Base-by-base conservation (phyloP, 2,113 vertebrate species). In the Strix uralensis region DNA sequence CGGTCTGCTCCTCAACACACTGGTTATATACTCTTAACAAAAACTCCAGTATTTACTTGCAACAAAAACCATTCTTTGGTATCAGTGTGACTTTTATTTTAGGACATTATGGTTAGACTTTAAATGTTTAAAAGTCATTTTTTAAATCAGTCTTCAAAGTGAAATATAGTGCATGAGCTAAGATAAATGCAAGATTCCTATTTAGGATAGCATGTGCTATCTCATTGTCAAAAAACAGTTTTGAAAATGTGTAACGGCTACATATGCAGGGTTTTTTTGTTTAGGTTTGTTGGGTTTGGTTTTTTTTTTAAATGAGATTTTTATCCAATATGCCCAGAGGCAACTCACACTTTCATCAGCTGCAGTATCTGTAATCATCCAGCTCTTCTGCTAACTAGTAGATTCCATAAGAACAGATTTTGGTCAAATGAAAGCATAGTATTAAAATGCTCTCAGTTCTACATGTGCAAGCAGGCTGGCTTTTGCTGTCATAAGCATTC, bases 401-500 rank as follows among this genome's bases (percentile, higher is more conserved):
- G 34, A 18, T n/a, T 25, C 29, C 61, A 77, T 17, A 71, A 83
- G 49, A 36, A 11, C 32, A 84, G 77, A 92, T 84, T 94, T 88
- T 86, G 63, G 46, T 55, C 69, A 92, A 84, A 87, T 13, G 23
- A 73, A 93, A 95, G 77, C 16, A 3, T n/a, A 94, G 17, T 7
- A 29, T 57, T 81, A 10, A 92, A 70, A 57, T 34, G 15, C 52
- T 87, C 87, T 69, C 38, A 65, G 52, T 10, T 84, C 51, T 15
- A 18, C 23, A 32, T 80, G 20, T 46, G 54, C 17, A 59, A 90
- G 32, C 70, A 59, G 55, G 32, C 58, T 70, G 92, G 22, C 38
- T 94, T 94, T 51, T 95, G 79, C 94, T 92, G 74, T 21, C 14
- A 22, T 67, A 70, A 95, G 81, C 73, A 67, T 30, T 86, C 73